These are phyloP conservation scores for Aphaenogaster rudis DNA, from an alignment of 1,140 invertebrate genomes.

Conservation along the genomic window DNA sequence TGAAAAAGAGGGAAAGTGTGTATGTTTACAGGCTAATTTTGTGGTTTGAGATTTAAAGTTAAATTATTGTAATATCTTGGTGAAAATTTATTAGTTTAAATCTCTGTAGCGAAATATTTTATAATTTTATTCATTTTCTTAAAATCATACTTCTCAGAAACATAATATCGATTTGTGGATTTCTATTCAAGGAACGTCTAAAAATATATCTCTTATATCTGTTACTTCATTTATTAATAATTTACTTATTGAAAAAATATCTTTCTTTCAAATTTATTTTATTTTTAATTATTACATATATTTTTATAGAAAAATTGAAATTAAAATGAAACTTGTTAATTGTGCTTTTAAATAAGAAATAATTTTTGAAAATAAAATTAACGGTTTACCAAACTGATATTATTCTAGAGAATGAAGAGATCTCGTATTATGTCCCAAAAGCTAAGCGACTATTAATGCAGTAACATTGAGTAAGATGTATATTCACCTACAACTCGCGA, in stretches of 20 bases:
- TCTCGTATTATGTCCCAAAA: neutral
- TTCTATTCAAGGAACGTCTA: neutral
- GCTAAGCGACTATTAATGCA: constrained; percentile 39
- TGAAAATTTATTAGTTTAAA: neutral
- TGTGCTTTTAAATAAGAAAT: neutral
- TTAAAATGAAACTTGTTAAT: neutral
- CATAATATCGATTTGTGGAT: neutral
- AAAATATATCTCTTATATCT: neutral
- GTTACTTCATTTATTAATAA: neutral
- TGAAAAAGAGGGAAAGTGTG: neutral
- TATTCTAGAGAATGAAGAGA: neutral
- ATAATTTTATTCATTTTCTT: neutral
- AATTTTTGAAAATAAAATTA: neutral
- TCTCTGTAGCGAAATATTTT: neutral
- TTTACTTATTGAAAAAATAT: neutral
- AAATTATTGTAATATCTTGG: neutral
- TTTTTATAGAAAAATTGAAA: neutral
- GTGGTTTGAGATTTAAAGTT: neutral
- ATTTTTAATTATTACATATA: neutral
- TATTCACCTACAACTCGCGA: constrained; percentile 22
- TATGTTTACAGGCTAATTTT: neutral
- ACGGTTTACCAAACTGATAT: neutral
- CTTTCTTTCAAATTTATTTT: neutral
- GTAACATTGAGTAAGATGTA: constrained; percentile 21
- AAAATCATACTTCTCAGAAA: neutral